phyloP scores from a whole-genome alignment of 2,888 invertebrate species.

The Brachypterus glaber region DNA sequence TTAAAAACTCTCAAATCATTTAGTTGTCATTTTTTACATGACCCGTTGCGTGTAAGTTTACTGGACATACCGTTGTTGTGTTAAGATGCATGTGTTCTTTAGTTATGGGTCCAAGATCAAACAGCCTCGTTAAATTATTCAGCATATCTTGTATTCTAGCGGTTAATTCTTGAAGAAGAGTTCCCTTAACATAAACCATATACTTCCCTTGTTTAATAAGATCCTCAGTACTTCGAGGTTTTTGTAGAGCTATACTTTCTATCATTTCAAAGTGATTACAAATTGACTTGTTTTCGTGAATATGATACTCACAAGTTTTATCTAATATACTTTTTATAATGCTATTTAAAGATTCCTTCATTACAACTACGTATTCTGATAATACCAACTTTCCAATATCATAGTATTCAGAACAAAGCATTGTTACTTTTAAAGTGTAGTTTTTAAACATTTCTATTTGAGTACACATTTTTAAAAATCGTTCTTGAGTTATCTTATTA shows the following conservation, averaged over 20 bases:
- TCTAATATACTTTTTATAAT: constrained; percentile 53
- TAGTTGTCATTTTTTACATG: too few species aligned
- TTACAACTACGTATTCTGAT: constrained; percentile 50
- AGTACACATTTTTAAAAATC: not conserved
- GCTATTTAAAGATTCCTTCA: constrained; percentile 49
- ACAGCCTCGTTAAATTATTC: constrained; percentile 55
- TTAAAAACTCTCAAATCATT: too few species aligned
- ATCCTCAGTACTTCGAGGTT: constrained; percentile 71
- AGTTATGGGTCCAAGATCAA: constrained; percentile 67
- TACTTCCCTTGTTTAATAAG: constrained; percentile 60
- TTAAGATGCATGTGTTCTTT: constrained; percentile 70
- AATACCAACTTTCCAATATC: constrained; percentile 55
- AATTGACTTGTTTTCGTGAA: constrained; percentile 56
- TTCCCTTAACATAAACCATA: not conserved
- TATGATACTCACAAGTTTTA: constrained; percentile 55
- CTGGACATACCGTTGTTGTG: constrained; percentile 54
- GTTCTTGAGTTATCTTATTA: constrained; percentile 36
- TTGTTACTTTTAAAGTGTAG: constrained; percentile 52
- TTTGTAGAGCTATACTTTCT: constrained; percentile 55
- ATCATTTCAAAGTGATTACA: constrained; percentile 65
- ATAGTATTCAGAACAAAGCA: constrained; percentile 60
- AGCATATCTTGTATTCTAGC: constrained; percentile 61
- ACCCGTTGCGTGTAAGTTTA: too few species aligned
- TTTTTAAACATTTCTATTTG: constrained; percentile 50
- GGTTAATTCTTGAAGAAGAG: constrained; percentile 55